Evolutionary conservation across 2,888 invertebrate genomes (phyloP), one percentile per base, ranked within the genome.

Genomic region (Hydrotaea cyrtoneurina): DNA sequence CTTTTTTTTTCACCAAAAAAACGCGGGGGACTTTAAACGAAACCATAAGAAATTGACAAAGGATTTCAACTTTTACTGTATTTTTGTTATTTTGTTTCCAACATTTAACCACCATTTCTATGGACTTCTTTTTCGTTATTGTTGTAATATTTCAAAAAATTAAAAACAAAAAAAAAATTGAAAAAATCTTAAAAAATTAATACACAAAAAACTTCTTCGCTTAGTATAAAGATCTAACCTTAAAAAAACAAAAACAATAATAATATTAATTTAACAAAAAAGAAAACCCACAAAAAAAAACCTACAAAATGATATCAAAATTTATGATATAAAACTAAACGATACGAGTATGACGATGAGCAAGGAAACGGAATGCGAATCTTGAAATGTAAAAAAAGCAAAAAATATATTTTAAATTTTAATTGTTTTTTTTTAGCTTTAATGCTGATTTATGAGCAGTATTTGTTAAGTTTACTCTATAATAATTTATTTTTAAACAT

Each of bases 381-480:
- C 31, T 5, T 23, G 17, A 36, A 57, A 26, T 64, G 17, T 66
- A 50, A 50, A n/a, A 50, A 50, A 50, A 23, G 57, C 53, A 26
- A 71, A 55, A 31, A 62, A n/a, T 53, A 55, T 78, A 69, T 69
- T 69, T 53, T 64, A 57, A 39, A 50, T 80, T 73, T 64, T 69
- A 69, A 69, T 69, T 69, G 7, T 31, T 31, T 31, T 31, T 82
- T 79, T 73, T 85, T 83, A 78, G 43, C 81, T 86, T 79, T 77
- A 83, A 83, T 59, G 83, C 66, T 64, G 69, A 81, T 86, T 75
- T 75, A 59, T 59, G 69, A 78, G 74, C 83, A 79, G 59, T 85
- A 77, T 84, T 76, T 77, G 43, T 79, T 84, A 77, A 50, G 74
- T 75, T 80, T 74, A 62, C 78, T 80, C 71, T 78, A 71, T 59